phyloP scores from a whole-genome alignment of 2,888 invertebrate genomes.

The Pollenia amentaria region DNA sequence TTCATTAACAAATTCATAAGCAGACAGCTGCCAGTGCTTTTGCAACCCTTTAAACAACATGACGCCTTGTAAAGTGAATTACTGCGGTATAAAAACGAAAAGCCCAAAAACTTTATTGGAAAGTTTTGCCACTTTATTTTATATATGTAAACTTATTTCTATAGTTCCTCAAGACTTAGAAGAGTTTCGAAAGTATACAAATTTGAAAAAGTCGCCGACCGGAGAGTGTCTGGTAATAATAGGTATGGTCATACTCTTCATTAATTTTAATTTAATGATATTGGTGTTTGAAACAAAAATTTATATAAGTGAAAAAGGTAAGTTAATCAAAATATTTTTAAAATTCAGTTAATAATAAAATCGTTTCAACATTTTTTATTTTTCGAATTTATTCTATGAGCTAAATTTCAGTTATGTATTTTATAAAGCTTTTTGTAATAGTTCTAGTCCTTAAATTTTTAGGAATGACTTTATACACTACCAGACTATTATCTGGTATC shows the following conservation, averaged over 20 bases:
- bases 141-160: constrained; percentile 82
- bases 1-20: neutral
- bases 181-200: constrained; percentile 78
- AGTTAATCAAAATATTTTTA: constrained; percentile 47
- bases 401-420: too few relatives aligned
- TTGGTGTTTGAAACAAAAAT: constrained; percentile 77
- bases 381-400: too few relatives aligned
- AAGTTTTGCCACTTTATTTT: constrained; percentile 80
- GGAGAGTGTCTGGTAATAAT: constrained; percentile 79
- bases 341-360: neutral
- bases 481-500: too few relatives aligned
- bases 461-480: too few relatives aligned
- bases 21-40: neutral
- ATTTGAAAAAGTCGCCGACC: constrained; percentile 79
- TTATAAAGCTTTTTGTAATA: too few relatives aligned
- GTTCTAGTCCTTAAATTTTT: too few relatives aligned
- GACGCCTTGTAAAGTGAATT: constrained; percentile 8
- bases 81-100: neutral
- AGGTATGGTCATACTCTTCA: constrained; percentile 75
- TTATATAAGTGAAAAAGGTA: constrained; percentile 79
- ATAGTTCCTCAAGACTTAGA: constrained; percentile 81
- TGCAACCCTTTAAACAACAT: neutral
- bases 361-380: too few relatives aligned
- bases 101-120: constrained; percentile 77
- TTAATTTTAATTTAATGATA: constrained; percentile 81